Conservation (phyloP, 1,140 invertebrate genomes). For the Saccostrea echinata region DNA sequence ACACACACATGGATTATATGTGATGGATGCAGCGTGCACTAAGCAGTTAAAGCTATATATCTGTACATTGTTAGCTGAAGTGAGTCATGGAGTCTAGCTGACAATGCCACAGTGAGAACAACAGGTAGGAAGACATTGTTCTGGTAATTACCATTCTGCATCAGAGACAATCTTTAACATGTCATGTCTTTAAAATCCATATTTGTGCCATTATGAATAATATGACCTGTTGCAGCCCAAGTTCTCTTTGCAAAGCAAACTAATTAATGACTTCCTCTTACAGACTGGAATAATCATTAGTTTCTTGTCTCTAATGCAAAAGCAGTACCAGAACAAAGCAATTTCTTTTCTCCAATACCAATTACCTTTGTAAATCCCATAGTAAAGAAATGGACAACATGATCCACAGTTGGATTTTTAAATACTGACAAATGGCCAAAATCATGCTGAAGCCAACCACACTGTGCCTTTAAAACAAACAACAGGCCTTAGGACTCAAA, state of each 20-base stretch:
- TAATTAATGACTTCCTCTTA: neutral
- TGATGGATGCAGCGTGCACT: neutral
- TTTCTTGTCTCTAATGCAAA: conserved; percentile 12
- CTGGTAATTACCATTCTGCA: neutral
- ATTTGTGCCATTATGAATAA: neutral
- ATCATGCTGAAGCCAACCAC: conserved; percentile 80
- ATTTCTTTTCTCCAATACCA: neutral
- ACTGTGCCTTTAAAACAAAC: conserved; percentile 72
- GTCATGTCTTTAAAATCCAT: neutral
- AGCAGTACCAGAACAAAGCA: conserved; percentile 15
- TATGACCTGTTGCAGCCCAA: neutral
- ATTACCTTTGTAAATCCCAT: conserved; percentile 73
- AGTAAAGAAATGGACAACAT: conserved; percentile 70
- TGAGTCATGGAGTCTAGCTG: neutral
- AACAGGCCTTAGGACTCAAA: conserved; percentile 12
- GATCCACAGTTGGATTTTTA: conserved; percentile 65
- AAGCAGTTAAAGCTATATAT: neutral
- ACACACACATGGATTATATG: neutral
- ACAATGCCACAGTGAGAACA: neutral
- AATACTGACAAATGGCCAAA: conserved; percentile 78
- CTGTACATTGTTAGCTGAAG: neutral
- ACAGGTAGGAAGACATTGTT: neutral
- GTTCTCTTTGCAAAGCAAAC: neutral
- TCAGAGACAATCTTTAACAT: neutral
- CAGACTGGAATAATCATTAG: neutral